These are phyloP conservation scores for Drosophila ohnishii DNA, from an alignment of 1,140 invertebrate genomes.

Conservation along the genomic window DNA sequence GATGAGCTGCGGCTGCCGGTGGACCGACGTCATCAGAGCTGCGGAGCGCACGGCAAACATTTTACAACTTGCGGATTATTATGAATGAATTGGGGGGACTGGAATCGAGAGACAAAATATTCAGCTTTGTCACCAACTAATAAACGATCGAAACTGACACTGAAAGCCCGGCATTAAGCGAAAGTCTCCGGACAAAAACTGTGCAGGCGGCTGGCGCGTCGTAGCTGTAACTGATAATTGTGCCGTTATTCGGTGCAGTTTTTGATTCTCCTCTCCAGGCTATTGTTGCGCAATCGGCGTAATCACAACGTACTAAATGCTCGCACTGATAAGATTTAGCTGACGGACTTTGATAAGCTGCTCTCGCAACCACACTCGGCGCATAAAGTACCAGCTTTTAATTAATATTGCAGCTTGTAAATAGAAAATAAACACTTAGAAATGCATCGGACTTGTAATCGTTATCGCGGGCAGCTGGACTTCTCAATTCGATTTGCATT, in stretches of 20 bases:
- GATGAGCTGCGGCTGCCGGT: constrained; percentile 27
- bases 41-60: constrained; percentile 66
- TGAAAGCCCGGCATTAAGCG: constrained; percentile 19
- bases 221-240: constrained; percentile 57
- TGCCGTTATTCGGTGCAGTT: constrained; percentile 43
- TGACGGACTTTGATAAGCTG: constrained; percentile 18
- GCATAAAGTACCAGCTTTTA: constrained; percentile 4
- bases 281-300: constrained; percentile 65
- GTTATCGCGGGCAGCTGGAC: constrained; percentile 62
- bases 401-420: constrained; percentile 34
- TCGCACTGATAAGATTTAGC: constrained; percentile 54
- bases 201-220: constrained; percentile 13
- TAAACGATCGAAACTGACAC: constrained; percentile 33
- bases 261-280: constrained; percentile 5
- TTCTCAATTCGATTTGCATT: constrained; percentile 45
- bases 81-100: constrained; percentile 48
- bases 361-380: constrained; percentile 16
- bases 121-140: constrained; percentile 32
- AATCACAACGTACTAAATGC: constrained; percentile 43
- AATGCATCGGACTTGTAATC: constrained; percentile 41
- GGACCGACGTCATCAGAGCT: constrained; percentile 38
- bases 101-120: constrained; percentile 32
- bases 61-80: constrained; percentile 24
- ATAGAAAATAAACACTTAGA: constrained; percentile 21
- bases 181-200: constrained; percentile 17